Evolutionary conservation across 2,888 invertebrate genomes (phyloP).

Genomic region (Branchellion lobata): DNA sequence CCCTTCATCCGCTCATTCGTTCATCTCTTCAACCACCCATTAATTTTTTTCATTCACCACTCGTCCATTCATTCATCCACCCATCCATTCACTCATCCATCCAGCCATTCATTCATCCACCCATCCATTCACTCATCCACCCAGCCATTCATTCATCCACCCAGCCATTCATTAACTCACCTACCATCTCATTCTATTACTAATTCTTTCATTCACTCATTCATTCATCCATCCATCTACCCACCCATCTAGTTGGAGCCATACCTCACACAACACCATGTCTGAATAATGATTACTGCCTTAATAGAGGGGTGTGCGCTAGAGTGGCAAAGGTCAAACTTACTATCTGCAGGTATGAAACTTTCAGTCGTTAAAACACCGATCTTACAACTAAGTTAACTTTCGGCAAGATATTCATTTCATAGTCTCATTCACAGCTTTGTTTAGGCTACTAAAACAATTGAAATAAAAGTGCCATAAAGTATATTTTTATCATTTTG

Average conservation of each 20-base stretch:
- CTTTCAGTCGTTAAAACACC: background rate
- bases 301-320: background rate
- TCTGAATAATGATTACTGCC: background rate
- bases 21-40: background rate
- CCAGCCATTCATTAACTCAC: background rate
- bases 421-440: too few relatives aligned
- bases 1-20: background rate
- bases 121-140: background rate
- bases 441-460: too few relatives aligned
- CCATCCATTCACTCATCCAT: background rate
- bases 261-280: background rate
- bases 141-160: background rate
- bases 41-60: background rate
- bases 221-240: background rate
- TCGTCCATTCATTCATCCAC: background rate
- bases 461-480: slow-evolving; percentile 10
- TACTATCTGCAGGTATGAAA: background rate
- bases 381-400: background rate
- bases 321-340: background rate
- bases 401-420: too few relatives aligned
- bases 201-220: background rate
- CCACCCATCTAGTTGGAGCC: background rate
- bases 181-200: background rate
- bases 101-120: background rate
- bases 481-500: background rate